Conservation (phyloP, 2,797 vertebrate genomes). For the Brotula barbata region DNA sequence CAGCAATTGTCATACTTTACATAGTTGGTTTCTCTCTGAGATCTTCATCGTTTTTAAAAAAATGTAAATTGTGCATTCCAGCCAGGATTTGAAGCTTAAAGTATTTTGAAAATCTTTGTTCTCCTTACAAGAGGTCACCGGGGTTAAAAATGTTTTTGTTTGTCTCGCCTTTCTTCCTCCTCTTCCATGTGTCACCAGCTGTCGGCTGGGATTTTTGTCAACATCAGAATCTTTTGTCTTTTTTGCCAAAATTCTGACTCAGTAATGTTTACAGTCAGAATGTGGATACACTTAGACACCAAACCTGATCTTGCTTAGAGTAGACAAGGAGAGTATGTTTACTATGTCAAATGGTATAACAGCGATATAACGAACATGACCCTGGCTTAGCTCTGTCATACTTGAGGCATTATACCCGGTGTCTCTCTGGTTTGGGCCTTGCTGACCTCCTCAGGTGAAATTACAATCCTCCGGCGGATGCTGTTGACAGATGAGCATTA, state of each 20-base stretch:
- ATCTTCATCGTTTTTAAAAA: not conserved
- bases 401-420: conserved; percentile 26
- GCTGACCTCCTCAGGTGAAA: conserved; percentile 11
- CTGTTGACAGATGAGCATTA: conserved; percentile 11
- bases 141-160: not conserved
- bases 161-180: not conserved
- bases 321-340: no score
- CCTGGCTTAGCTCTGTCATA: no score
- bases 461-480: conserved; percentile 20
- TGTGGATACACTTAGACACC: no score
- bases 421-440: conserved; percentile 33
- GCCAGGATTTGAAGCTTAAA: not conserved
- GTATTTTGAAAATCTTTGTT: not conserved
- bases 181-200: no score
- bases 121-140: not conserved
- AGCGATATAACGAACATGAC: no score
- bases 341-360: no score
- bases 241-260: no score
- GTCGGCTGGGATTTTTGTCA: no score
- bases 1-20: not conserved
- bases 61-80: not conserved
- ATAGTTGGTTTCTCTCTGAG: not conserved
- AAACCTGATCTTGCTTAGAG: no score
- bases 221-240: no score
- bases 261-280: no score